phyloP scores from a whole-genome alignment of 2,797 vertebrate species.

The Acrocephalus scirpaceus region DNA sequence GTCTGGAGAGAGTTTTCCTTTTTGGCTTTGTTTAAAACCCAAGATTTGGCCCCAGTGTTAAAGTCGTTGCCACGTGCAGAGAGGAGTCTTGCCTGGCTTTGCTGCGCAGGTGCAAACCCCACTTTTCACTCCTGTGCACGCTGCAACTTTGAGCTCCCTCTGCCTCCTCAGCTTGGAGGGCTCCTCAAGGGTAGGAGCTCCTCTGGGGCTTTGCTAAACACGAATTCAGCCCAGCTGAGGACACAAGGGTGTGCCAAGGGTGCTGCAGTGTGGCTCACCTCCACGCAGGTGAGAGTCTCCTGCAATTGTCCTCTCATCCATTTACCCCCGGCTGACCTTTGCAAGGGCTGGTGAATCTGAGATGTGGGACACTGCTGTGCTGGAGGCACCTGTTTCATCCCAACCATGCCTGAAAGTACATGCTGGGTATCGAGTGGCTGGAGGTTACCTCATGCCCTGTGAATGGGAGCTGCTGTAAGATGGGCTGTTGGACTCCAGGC shows the following conservation, averaged over 20 bases:
- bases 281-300: neutral
- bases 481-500: neutral
- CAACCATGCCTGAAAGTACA: neutral
- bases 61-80: neutral
- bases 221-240: neutral
- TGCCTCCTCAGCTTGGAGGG: neutral
- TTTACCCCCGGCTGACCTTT: neutral
- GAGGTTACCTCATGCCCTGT: neutral
- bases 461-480: neutral
- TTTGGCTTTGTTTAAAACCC: neutral
- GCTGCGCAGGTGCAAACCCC: neutral
- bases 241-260: neutral
- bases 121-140: rapidly evolving
- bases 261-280: neutral
- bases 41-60: neutral
- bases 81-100: neutral
- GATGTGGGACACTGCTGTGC: neutral
- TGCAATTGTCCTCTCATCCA: rapidly evolving
- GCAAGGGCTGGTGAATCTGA: neutral
- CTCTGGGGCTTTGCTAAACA: neutral
- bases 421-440: neutral
- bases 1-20: neutral
- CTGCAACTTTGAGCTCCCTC: neutral
- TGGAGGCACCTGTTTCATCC: neutral
- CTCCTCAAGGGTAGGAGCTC: neutral